Base-by-base conservation (phyloP, 30 jellyfish, hydroid and myxozoan species). In the Aurelia sp. region DNA sequence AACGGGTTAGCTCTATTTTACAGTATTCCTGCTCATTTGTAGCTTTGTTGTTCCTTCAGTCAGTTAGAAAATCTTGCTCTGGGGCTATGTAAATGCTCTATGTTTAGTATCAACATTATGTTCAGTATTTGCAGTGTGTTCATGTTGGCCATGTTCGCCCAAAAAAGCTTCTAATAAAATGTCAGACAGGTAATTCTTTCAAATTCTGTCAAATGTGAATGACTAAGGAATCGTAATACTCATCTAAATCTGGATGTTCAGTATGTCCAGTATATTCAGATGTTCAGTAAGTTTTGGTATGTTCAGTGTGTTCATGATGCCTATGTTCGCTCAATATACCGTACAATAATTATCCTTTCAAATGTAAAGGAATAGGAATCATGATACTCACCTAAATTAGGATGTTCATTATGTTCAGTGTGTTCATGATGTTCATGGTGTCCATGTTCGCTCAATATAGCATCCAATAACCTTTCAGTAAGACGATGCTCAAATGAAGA, bases 401-500 rank as follows among this genome's bases (percentile, higher is more conserved):
- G 90, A 47, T 87, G 96, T 66, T 87, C 96, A 13, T 83, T 83
- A 16, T 63, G 79, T 52, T 70, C 76, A 16, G 65, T 75, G 30
- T 70, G 78, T 41, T 66, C 83, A 17, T 21, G 15, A 21, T 79
- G 79, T 17, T 87, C 87, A 27, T 77, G 87, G 8, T 63, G 78
- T 59, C 83, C 86, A 77, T 78, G 90, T 35, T 75, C 84, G 23
- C 79, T 73, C 60, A 87, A 68, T 55, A 87, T 67, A 13, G 98
- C 98, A 58, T 93, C 98, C 67, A 93, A 62, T 16, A 93, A 75
- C 73, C 86, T 93, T 66, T 93, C 98, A 9, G 98, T 93, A 53
- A 93, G 69, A 22, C 96, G 47, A 53, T 89, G 96, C 71, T 88
- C 97, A 81, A 93, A 93, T 30, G 96, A 59, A 53, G 90, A 74